Percentiles rank a stretch among this genome's conserved stretches.
phyloP scores from a whole-genome alignment of 2,797 vertebrate genomes.

The Peromyscus nudipes region DNA sequence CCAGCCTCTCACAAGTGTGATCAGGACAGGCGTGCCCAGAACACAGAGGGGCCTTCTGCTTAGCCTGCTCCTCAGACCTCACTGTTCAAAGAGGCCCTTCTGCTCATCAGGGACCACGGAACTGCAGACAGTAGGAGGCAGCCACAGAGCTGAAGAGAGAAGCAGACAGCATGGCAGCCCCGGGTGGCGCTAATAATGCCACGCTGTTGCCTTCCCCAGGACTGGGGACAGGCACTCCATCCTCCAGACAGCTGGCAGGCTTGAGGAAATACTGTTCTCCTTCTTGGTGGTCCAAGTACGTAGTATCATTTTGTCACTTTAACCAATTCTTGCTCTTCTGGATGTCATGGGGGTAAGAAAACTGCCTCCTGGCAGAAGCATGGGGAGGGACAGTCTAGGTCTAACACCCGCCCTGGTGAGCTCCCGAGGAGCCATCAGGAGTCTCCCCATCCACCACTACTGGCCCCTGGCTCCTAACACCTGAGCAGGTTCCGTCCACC shows the following conservation, averaged over 20 bases:
- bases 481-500: background rate
- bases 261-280: rapidly evolving
- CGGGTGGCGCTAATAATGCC: background rate
- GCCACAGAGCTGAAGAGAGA: background rate
- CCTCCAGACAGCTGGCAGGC: background rate
- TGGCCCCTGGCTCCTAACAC: background rate
- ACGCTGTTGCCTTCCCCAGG: background rate
- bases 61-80: background rate
- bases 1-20: background rate
- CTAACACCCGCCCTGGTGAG: background rate
- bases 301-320: too few species aligned
- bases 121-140: background rate
- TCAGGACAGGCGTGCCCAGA: background rate
- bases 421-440: too few species aligned
- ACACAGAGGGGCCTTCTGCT: background rate
- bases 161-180: background rate
- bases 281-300: background rate
- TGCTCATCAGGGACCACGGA: background rate
- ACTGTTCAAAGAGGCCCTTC: background rate
- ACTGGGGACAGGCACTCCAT: background rate
- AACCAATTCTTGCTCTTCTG: background rate
- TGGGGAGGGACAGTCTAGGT: too few species aligned
- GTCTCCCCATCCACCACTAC: background rate
- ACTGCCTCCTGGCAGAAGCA: background rate
- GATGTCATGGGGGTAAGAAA: background rate